Conservation (phyloP, 2,888 invertebrate species). For the Erynnis tages region DNA sequence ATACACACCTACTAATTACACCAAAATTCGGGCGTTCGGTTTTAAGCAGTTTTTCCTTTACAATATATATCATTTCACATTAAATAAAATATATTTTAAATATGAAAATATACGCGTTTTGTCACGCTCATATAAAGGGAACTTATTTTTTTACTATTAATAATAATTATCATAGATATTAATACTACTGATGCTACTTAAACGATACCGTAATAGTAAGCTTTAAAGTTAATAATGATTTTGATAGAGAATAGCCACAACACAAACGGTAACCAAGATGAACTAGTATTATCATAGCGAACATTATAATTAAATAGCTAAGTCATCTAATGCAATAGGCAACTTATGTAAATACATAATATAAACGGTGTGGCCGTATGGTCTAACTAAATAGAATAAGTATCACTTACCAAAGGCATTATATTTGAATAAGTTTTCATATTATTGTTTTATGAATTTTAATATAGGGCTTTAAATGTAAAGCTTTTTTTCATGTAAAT, state of each 20-base stretch:
- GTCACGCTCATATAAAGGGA: conserved; percentile 20
- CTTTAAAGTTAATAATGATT: neutral
- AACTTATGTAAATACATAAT: too few species aligned
- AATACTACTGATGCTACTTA: conserved; percentile 22
- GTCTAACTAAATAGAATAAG: too few species aligned
- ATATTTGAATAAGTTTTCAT: too few species aligned
- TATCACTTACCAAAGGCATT: too few species aligned
- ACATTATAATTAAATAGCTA: neutral
- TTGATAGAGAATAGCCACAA: neutral
- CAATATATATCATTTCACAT: conserved; percentile 15
- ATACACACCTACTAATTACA: conserved; percentile 9
- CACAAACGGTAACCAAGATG: neutral
- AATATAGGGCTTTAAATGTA: too few species aligned
- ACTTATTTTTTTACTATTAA: conserved; percentile 17
- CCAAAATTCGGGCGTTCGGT: conserved; percentile 18
- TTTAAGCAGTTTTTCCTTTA: neutral
- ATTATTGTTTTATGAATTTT: too few species aligned
- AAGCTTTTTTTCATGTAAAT: too few species aligned
- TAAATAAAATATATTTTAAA: conserved; percentile 27
- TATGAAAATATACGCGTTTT: conserved; percentile 27
- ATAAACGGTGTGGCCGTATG: too few species aligned
- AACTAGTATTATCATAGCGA: neutral
- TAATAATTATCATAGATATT: conserved; percentile 12
- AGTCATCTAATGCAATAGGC: neutral
- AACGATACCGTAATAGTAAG: conserved; percentile 16